Evolutionary conservation across 1,140 invertebrate species (phyloP).

Genomic region (Drosophila pruinosa): DNA sequence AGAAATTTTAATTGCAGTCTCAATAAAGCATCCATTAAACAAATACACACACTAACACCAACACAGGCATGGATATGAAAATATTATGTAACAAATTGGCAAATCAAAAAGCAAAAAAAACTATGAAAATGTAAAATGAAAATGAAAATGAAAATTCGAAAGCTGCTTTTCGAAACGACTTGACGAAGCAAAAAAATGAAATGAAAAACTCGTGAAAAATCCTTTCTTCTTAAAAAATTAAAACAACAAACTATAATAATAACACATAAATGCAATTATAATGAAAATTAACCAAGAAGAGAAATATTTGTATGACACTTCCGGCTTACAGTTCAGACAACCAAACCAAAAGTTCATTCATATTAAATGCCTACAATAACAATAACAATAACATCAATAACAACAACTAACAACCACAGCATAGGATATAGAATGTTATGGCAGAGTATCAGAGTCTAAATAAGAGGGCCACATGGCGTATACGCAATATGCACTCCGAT

Average conservation of each 20-base stretch:
- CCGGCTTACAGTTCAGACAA: constrained; percentile 58
- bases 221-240: constrained; percentile 78
- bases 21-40: constrained; percentile 68
- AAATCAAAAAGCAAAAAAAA: constrained; percentile 27
- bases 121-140: constrained; percentile 36
- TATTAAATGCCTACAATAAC: constrained; percentile 65
- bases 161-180: constrained; percentile 49
- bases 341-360: constrained; percentile 29
- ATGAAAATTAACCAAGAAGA: constrained; percentile 10
- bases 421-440: constrained; percentile 4
- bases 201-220: constrained; percentile 49
- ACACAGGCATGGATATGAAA: constrained; percentile 58
- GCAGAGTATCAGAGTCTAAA: background rate
- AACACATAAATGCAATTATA: constrained; percentile 38
- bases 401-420: constrained; percentile 45
- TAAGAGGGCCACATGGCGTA: constrained; percentile 1
- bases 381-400: constrained; percentile 56
- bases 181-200: constrained; percentile 27
- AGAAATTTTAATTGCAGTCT: constrained; percentile 81
- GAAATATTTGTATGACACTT: constrained; percentile 30
- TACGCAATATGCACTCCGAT: background rate
- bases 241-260: constrained; percentile 37
- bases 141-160: constrained; percentile 52
- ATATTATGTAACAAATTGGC: constrained; percentile 24
- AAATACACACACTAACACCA: constrained; percentile 18